Conservation (phyloP, 2,888 invertebrate genomes). For the Idaea aversata region DNA sequence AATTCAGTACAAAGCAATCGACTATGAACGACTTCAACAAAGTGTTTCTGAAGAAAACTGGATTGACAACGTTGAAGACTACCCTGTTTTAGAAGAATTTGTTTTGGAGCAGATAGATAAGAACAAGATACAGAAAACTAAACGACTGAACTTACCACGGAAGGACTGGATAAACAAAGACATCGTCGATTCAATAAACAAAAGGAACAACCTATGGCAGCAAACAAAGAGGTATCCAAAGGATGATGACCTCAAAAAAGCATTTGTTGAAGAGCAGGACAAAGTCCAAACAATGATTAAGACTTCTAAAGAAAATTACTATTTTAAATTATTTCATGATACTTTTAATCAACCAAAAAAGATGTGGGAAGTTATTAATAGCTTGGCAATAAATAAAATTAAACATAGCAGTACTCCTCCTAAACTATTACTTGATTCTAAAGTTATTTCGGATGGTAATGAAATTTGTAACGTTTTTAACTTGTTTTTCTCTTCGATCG, state of each 20-base stretch:
- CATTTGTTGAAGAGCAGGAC: neutral
- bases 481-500: slow-evolving; percentile 17
- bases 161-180: neutral
- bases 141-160: neutral
- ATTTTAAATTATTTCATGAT: neutral
- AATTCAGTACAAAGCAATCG: neutral
- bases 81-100: neutral
- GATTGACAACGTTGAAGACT: neutral
- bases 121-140: neutral
- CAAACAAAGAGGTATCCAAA: neutral
- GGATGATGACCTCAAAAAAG: neutral
- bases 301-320: slow-evolving; percentile 1
- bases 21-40: neutral
- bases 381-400: slow-evolving; percentile 3
- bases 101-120: neutral
- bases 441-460: neutral
- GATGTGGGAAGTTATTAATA: slow-evolving; percentile 13
- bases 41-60: neutral
- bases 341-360: slow-evolving; percentile 2
- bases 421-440: neutral
- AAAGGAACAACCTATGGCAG: neutral
- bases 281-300: slow-evolving; percentile 7
- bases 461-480: slow-evolving; percentile 19
- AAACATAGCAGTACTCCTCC: slow-evolving; percentile 13
- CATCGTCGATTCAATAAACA: neutral